These are phyloP conservation scores for Scaptomyza parva DNA, from an alignment of 2,888 invertebrate species.

Conservation along the genomic window DNA sequence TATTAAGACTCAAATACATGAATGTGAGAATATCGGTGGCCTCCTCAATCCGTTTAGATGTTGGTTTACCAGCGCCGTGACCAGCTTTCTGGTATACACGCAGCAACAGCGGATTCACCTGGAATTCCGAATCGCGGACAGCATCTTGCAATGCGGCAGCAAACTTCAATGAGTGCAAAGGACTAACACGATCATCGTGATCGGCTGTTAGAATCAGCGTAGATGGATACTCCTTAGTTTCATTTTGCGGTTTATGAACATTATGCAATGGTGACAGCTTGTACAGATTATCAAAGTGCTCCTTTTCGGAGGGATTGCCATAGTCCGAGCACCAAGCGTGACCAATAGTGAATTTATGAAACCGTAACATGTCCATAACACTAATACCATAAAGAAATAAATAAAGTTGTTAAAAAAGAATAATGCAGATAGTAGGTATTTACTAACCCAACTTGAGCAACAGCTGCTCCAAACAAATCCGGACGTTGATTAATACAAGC, in stretches of 20 bases:
- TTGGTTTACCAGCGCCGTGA: constrained; percentile 98
- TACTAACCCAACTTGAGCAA: constrained; percentile 96
- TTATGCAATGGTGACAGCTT: constrained; percentile 98
- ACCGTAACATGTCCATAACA: constrained; percentile 98
- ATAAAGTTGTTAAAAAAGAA: too few species aligned
- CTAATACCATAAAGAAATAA: constrained; percentile 86
- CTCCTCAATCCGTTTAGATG: constrained; percentile 98
- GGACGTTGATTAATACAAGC: constrained; percentile 98
- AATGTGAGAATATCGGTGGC: constrained; percentile 92
- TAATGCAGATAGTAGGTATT: background rate
- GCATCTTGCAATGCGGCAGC: constrained; percentile 95
- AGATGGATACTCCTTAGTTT: constrained; percentile 92
- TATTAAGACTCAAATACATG: constrained; percentile 82
- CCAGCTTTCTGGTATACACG: constrained; percentile 98
- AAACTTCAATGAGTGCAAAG: constrained; percentile 97
- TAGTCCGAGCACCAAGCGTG: constrained; percentile 98
- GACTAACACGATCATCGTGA: constrained; percentile 99
- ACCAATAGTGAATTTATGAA: constrained; percentile 99
- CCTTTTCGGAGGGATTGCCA: constrained; percentile 94
- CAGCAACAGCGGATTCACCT: constrained; percentile 94
- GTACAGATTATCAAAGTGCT: constrained; percentile 93
- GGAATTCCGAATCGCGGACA: constrained; percentile 87
- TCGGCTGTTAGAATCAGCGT: constrained; percentile 97
- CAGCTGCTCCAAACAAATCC: constrained; percentile 95
- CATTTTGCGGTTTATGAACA: constrained; percentile 88